A percentile compares a stretch with the other conserved stretches of the same genome.
phyloP scores from a whole-genome alignment of 2,113 vertebrate species.

The Phoxinus phoxinus region DNA sequence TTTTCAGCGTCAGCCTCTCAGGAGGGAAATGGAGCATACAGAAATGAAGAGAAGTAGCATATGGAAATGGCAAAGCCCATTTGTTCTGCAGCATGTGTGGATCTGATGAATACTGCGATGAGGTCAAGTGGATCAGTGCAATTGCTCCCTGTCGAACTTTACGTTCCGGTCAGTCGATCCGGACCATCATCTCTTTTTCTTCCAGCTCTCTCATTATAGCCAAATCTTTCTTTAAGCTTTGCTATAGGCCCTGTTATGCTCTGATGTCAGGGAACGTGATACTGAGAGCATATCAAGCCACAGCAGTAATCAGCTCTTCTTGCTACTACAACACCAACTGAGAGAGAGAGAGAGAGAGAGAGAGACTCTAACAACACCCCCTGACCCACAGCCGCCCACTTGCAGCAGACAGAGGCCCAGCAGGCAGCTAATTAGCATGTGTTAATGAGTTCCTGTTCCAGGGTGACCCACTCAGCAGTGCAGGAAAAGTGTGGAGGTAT shows the following conservation, averaged over 20 bases:
- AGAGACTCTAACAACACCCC: slow-evolving; percentile 35
- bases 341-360: slow-evolving; percentile 30
- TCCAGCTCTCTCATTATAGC: background rate
- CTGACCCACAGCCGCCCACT: slow-evolving; percentile 52
- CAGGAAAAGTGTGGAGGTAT: slow-evolving; percentile 4
- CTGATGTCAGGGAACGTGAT: slow-evolving; percentile 25
- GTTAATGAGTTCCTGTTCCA: slow-evolving; percentile 58
- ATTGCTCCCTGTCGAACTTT: background rate
- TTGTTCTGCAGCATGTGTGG: slow-evolving; percentile 43
- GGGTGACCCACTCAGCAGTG: slow-evolving; percentile 38
- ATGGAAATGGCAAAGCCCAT: slow-evolving; percentile 37
- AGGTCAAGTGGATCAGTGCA: slow-evolving; percentile 3
- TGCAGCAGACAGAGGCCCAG: slow-evolving; percentile 50
- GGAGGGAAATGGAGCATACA: slow-evolving; percentile 54
- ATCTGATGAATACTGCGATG: background rate
- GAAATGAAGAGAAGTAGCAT: slow-evolving; percentile 34
- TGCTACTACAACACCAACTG: background rate
- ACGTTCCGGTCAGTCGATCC: background rate
- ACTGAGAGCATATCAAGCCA: slow-evolving; percentile 35
- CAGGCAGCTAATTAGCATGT: slow-evolving; percentile 60
- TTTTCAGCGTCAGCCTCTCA: slow-evolving; percentile 29
- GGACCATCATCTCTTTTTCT: background rate
- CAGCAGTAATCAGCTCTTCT: slow-evolving; percentile 33
- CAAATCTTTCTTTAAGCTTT: slow-evolving; percentile 25
- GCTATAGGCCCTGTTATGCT: slow-evolving; percentile 7